Evolutionary conservation across 2,888 invertebrate species (phyloP).

Genomic region (Melanostoma scalare): DNA sequence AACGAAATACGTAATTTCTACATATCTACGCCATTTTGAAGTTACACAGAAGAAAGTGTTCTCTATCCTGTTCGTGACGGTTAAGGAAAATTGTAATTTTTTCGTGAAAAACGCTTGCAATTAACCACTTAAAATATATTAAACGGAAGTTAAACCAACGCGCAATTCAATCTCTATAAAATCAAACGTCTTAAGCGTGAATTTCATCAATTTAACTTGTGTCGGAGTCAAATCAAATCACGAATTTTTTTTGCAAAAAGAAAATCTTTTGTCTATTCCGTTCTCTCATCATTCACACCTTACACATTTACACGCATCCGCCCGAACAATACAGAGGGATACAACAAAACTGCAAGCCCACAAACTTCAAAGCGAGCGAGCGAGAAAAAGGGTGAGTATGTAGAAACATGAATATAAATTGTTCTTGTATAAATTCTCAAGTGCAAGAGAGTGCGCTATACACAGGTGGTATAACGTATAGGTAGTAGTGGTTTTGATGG

Average conservation of each 20-base stretch:
- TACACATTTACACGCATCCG: constrained; percentile 44
- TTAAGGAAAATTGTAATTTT: constrained; percentile 71
- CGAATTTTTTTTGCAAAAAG: constrained; percentile 57
- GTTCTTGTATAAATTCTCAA: not conserved
- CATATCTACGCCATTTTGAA: constrained; percentile 74
- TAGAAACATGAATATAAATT: constrained; percentile 42
- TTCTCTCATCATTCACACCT: constrained; percentile 69
- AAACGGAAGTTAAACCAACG: constrained; percentile 50
- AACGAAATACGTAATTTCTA: constrained; percentile 73
- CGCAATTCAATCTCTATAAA: constrained; percentile 51
- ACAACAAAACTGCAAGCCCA: constrained; percentile 64
- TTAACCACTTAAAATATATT: constrained; percentile 45
- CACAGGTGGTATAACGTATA: constrained; percentile 3
- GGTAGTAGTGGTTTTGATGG: not conserved
- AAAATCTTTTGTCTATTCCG: constrained; percentile 72
- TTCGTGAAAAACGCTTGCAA: constrained; percentile 64
- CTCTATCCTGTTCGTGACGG: constrained; percentile 75
- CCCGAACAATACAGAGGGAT: constrained; percentile 41
- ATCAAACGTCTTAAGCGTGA: constrained; percentile 38
- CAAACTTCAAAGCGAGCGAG: constrained; percentile 49
- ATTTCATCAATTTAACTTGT: constrained; percentile 58
- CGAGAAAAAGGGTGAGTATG: constrained; percentile 67
- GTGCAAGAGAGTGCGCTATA: constrained; percentile 63
- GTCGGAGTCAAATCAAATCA: constrained; percentile 57
- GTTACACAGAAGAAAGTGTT: constrained; percentile 75